A percentile compares a stretch with the other conserved stretches of the same genome.
Conservation (phyloP, 2,113 vertebrate species). For the Pionites leucogaster region DNA sequence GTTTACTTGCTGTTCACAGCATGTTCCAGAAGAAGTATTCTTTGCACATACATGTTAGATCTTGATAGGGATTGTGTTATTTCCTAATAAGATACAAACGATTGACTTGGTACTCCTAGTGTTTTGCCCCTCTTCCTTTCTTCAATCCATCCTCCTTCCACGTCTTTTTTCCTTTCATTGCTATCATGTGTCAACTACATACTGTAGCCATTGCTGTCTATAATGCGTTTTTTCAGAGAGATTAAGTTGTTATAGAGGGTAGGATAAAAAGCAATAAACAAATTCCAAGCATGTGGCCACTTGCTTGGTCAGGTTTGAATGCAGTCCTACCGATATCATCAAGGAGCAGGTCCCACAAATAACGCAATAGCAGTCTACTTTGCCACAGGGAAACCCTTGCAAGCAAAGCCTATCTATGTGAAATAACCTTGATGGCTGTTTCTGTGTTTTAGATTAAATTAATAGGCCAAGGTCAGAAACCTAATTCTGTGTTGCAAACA, state of each 20-base stretch:
- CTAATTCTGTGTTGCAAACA: not conserved
- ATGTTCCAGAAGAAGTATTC: not conserved
- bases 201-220: not conserved
- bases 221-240: conserved; percentile 5
- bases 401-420: not conserved
- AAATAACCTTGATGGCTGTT: not conserved
- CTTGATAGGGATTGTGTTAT: not conserved
- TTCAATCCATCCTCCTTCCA: not conserved
- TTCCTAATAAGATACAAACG: not conserved
- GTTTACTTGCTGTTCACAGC: conserved; percentile 16
- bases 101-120: not conserved
- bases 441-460: not conserved
- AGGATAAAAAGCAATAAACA: conserved; percentile 21
- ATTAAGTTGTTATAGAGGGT: not conserved
- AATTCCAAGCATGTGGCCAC: conserved; percentile 10
- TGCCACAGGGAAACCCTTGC: not conserved
- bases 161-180: not conserved
- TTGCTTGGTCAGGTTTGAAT: conserved; percentile 43
- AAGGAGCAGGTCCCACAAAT: not conserved
- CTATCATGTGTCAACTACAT: not conserved
- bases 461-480: not conserved
- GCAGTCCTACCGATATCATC: not conserved
- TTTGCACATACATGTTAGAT: not conserved
- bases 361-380: not conserved
- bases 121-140: not conserved